Percentiles rank a stretch among this genome's conserved stretches.
Evolutionary conservation across 2,113 vertebrate genomes (phyloP).

Genomic region (Caranx ignobilis): DNA sequence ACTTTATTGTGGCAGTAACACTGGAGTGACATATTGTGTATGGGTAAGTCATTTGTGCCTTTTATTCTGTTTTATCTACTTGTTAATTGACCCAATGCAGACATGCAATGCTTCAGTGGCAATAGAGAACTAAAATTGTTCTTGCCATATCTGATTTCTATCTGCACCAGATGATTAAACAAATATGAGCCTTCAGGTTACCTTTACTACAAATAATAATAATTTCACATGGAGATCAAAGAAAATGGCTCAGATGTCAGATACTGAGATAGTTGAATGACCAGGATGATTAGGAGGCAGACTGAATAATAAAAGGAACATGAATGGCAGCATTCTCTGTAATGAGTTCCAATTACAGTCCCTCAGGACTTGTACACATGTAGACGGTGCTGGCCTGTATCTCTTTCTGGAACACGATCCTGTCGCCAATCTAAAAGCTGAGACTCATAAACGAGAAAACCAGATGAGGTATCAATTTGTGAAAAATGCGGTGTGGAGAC

Average conservation of each 20-base stretch:
- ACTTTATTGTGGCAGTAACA: conserved; percentile 31
- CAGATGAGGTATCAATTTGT: conserved; percentile 52
- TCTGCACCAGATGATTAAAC: neutral
- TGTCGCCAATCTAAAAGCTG: conserved; percentile 47
- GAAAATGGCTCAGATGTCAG: conserved; percentile 3
- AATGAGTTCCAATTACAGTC: conserved; percentile 51
- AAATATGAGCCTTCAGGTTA: neutral
- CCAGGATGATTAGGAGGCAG: conserved; percentile 15
- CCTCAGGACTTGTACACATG: conserved; percentile 49
- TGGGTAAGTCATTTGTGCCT: conserved; percentile 48
- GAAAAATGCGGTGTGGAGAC: neutral
- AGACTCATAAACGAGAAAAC: conserved; percentile 59
- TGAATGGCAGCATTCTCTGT: conserved; percentile 43
- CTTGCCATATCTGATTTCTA: neutral
- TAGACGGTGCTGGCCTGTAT: conserved; percentile 3
- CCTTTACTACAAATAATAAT: conserved; percentile 5
- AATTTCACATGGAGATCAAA: neutral
- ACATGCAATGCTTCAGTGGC: conserved; percentile 9
- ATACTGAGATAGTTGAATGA: conserved; percentile 24
- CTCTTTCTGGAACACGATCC: conserved; percentile 51
- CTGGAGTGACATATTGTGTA: conserved; percentile 53
- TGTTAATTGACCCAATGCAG: conserved; percentile 35
- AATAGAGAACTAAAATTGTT: conserved; percentile 11
- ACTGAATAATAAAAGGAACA: conserved; percentile 38
- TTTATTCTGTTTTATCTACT: conserved; percentile 18